phyloP scores from a whole-genome alignment of 2,113 vertebrate species.

The Tonatia bakeri region DNA sequence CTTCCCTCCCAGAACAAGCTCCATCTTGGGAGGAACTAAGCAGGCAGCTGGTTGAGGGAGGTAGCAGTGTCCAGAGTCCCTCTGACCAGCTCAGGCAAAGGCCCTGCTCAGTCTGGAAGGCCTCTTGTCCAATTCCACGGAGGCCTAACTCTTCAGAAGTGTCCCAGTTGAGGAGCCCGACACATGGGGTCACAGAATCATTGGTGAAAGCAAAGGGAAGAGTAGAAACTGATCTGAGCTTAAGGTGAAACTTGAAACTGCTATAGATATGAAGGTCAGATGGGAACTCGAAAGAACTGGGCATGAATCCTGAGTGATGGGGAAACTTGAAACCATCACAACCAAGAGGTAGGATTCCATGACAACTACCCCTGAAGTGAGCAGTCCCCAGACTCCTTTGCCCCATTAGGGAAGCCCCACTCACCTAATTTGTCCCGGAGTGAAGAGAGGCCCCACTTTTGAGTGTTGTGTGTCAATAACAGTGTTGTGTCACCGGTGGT shows the following conservation, averaged over 20 bases:
- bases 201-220: neutral
- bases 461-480: constrained; percentile 70
- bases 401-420: neutral
- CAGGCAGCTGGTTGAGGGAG: neutral
- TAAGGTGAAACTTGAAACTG: constrained; percentile 36
- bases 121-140: neutral
- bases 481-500: constrained; percentile 71
- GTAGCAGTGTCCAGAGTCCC: neutral
- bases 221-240: neutral
- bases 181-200: neutral
- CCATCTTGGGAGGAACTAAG: neutral
- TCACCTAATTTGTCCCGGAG: constrained; percentile 17
- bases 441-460: constrained; percentile 57
- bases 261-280: constrained; percentile 34
- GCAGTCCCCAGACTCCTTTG: neutral
- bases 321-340: constrained; percentile 19
- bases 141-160: neutral
- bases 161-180: neutral
- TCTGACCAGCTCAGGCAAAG: neutral
- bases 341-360: neutral
- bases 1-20: neutral
- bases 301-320: neutral
- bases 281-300: constrained; percentile 8
- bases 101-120: neutral
- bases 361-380: neutral